Evolutionary conservation across 1,140 invertebrate genomes (phyloP).

Genomic region (Holcopasites calliopsidis): DNA sequence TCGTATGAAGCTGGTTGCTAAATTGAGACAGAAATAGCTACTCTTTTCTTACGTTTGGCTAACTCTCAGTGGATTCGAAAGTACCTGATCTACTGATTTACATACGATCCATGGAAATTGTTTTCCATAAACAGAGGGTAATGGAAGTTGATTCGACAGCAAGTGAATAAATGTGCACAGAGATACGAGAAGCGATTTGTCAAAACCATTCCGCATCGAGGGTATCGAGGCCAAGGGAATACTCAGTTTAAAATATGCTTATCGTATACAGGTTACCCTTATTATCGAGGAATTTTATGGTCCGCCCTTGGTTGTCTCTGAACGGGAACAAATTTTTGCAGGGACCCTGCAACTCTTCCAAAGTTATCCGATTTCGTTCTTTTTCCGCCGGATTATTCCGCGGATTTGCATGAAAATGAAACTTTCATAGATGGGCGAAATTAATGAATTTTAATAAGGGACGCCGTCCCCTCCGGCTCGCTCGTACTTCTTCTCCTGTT

Average conservation of each 20-base stretch:
- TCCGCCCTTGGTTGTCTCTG: background rate
- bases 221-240: background rate
- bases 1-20: too few relatives aligned
- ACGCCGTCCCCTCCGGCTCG: constrained; percentile 52
- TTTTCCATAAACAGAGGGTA: background rate
- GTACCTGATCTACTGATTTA: too few relatives aligned
- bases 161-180: background rate
- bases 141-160: background rate
- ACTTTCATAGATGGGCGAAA: constrained; percentile 75
- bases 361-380: constrained; percentile 55
- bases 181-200: background rate
- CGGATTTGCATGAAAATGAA: constrained; percentile 79
- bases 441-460: constrained; percentile 79
- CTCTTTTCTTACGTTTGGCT: too few relatives aligned
- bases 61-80: too few relatives aligned
- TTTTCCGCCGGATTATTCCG: constrained; percentile 69
- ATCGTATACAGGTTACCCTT: constrained; percentile 1
- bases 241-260: constrained; percentile 6
- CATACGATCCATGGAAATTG: too few relatives aligned
- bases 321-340: constrained; percentile 40
- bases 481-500: constrained; percentile 31
- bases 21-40: too few relatives aligned
- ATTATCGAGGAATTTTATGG: constrained; percentile 2
- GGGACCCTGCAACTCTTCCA: constrained; percentile 26
- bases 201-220: background rate